Evolutionary conservation across 2,888 invertebrate species (phyloP).

Genomic region (Clepsis dumicolana): DNA sequence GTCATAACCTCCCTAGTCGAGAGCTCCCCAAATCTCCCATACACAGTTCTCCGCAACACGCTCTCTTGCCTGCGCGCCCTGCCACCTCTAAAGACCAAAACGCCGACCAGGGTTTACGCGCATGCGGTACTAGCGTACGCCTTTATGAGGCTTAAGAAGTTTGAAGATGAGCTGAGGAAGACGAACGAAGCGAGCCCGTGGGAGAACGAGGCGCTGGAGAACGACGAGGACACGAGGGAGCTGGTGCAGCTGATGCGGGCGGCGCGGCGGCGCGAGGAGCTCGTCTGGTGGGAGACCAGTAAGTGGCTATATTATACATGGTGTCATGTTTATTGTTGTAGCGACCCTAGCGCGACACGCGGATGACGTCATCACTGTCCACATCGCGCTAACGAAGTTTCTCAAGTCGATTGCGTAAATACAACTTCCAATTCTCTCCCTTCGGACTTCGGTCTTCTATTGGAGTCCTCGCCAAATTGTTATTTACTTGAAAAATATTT

Average conservation of each 20-base stretch:
- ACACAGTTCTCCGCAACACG: conserved; percentile 82
- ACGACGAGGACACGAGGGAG: conserved; percentile 65
- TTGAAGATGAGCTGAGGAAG: conserved; percentile 64
- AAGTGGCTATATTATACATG: too few species aligned
- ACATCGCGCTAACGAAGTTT: too few species aligned
- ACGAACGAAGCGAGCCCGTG: conserved; percentile 59
- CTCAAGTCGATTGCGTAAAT: too few species aligned
- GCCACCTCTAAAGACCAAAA: conserved; percentile 61
- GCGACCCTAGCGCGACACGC: too few species aligned
- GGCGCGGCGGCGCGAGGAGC: conserved; percentile 77
- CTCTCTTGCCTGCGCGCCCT: conserved; percentile 86
- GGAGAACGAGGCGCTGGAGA: conserved; percentile 54
- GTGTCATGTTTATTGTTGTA: too few species aligned
- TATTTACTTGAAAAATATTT: too few species aligned
- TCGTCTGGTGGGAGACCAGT: conserved; percentile 94
- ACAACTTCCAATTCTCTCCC: too few species aligned
- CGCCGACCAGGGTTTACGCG: conserved; percentile 65
- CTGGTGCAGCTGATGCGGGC: conserved; percentile 66
- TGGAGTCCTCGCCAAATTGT: too few species aligned
- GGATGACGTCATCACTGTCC: too few species aligned
- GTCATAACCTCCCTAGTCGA: conserved; percentile 89
- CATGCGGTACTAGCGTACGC: conserved; percentile 70
- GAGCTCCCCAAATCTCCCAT: conserved; percentile 79
- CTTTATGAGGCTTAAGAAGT: conserved; percentile 63
- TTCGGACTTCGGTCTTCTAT: too few species aligned